Evolutionary conservation across 1,140 invertebrate species (phyloP).

Genomic region (Drosophila nannoptera): DNA sequence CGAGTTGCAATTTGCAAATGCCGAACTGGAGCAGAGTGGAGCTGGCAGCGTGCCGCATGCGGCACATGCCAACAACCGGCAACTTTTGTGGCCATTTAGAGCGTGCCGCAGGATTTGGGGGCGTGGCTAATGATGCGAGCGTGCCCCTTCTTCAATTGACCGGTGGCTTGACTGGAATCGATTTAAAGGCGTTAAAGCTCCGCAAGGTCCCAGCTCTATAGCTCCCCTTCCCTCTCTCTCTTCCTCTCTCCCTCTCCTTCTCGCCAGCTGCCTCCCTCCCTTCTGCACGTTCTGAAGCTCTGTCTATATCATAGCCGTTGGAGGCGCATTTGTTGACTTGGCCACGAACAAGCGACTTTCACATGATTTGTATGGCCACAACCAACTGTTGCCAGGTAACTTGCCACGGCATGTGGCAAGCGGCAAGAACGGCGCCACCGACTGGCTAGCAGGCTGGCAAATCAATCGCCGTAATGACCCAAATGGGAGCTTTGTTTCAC

Average conservation of each 20-base stretch:
- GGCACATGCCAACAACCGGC: slow-evolving; percentile 16
- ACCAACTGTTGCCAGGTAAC: slow-evolving; percentile 73
- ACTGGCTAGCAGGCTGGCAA: slow-evolving; percentile 28
- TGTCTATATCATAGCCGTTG: not conserved
- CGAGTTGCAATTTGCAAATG: slow-evolving; percentile 38
- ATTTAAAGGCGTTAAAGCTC: no score
- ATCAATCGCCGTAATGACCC: slow-evolving; percentile 46
- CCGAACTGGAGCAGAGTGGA: slow-evolving; percentile 56
- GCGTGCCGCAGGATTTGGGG: slow-evolving; percentile 13
- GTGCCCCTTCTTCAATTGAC: no score
- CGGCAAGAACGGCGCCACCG: no score
- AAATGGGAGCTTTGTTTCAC: slow-evolving; percentile 28
- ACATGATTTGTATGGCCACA: slow-evolving; percentile 57
- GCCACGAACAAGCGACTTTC: slow-evolving; percentile 46
- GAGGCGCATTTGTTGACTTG: slow-evolving; percentile 27
- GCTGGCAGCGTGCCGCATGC: not conserved
- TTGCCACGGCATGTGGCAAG: not conserved
- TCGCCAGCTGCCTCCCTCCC: no score
- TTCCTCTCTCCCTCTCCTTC: no score
- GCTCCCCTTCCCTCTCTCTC: no score
- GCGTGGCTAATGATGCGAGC: not conserved
- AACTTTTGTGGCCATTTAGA: slow-evolving; percentile 70
- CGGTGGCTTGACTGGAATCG: no score
- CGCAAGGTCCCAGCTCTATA: no score
- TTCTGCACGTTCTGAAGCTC: no score